phyloP scores from a whole-genome alignment of 2,113 vertebrate genomes.

The Zapus hudsonius region DNA sequence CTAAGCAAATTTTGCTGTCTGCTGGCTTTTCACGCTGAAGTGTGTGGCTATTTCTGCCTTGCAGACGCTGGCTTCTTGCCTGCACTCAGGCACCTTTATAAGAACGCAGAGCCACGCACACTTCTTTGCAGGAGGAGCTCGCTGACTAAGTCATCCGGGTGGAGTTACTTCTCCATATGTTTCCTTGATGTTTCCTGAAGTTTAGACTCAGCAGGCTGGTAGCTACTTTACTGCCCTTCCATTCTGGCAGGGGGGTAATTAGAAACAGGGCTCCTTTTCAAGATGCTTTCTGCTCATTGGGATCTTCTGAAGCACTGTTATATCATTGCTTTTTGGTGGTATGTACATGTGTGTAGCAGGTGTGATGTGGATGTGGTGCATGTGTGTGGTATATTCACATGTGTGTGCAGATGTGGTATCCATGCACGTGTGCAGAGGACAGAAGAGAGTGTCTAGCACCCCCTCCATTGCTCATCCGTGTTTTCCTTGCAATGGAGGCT shows the following conservation, averaged over 20 bases:
- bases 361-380: no score
- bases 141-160: background rate
- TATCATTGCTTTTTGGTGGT: no score
- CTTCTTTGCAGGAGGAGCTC: background rate
- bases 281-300: background rate
- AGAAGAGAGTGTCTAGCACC: no score
- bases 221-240: background rate
- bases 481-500: no score
- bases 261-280: slow-evolving; percentile 8
- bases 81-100: rapidly evolving
- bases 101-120: background rate
- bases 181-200: background rate
- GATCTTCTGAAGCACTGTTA: background rate
- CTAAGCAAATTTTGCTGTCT: background rate
- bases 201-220: background rate
- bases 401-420: no score
- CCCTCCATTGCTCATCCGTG: no score
- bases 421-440: no score
- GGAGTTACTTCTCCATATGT: background rate
- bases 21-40: background rate
- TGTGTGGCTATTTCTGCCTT: background rate
- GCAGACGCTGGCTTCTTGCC: background rate
- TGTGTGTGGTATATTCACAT: no score
- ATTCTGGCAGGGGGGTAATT: background rate
- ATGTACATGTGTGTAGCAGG: no score